Evolutionary conservation across 2,888 invertebrate species (phyloP).

Genomic region (Chymomyza amoena): DNA sequence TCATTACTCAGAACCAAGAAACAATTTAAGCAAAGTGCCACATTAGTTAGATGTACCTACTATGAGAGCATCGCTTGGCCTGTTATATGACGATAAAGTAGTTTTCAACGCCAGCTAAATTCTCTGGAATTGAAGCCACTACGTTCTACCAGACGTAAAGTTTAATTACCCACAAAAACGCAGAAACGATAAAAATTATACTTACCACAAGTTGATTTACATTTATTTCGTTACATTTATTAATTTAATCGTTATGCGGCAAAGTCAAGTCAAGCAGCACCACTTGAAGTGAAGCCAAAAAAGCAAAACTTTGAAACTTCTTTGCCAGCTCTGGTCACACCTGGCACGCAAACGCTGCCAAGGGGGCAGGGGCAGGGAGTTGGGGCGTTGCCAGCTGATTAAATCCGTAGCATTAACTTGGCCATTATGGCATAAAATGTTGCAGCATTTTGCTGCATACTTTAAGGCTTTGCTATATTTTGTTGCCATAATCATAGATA

Average conservation of each 20-base stretch:
- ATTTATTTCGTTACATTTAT: slow-evolving; percentile 61
- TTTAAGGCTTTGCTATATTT: neutral
- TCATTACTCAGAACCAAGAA: neutral
- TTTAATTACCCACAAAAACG: slow-evolving; percentile 70
- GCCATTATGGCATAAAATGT: neutral
- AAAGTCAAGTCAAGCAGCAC: neutral
- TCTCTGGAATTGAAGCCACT: neutral
- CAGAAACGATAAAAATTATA: slow-evolving; percentile 66
- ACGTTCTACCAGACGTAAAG: slow-evolving; percentile 46
- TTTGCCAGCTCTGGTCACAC: neutral
- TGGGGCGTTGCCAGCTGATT: neutral
- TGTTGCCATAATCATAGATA: neutral
- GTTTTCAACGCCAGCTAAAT: neutral
- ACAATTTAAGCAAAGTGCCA: neutral
- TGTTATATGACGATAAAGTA: neutral
- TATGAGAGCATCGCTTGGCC: no score
- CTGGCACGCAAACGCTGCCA: neutral
- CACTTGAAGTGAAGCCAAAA: slow-evolving; percentile 24
- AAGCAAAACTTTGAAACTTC: neutral
- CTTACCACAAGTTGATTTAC: slow-evolving; percentile 51
- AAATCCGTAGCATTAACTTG: neutral
- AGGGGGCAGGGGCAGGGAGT: no score
- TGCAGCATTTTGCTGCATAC: neutral
- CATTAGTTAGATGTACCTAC: neutral
- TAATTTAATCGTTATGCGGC: slow-evolving; percentile 63